A percentile compares a stretch with the other conserved stretches of the same genome.
Conservation (phyloP, 2,797 vertebrate genomes). For the Anabas testudineus region DNA sequence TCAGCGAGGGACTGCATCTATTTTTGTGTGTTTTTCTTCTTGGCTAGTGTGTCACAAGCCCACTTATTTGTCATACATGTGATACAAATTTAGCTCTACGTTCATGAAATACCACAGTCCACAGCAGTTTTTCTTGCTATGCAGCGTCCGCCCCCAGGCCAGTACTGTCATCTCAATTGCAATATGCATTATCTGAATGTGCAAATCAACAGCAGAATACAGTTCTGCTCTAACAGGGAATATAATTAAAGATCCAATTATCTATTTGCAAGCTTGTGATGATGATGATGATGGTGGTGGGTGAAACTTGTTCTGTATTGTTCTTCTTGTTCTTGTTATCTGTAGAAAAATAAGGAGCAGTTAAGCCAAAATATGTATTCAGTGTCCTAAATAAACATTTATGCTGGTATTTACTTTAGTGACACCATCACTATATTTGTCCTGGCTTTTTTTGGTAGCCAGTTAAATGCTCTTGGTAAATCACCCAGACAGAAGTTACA, state of each 20-base stretch:
- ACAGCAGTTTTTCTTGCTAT: background rate
- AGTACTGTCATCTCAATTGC: constrained; percentile 30
- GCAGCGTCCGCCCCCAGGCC: background rate
- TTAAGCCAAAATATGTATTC: background rate
- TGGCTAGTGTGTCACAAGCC: too few relatives aligned
- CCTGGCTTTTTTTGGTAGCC: constrained; percentile 17
- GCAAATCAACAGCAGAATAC: constrained; percentile 13
- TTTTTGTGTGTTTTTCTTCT: too few relatives aligned
- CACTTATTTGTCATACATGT: background rate
- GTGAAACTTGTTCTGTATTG: background rate
- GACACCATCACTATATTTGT: constrained; percentile 39
- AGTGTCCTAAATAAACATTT: constrained; percentile 6
- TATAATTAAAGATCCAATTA: constrained; percentile 30
- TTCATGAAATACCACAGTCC: constrained; percentile 8
- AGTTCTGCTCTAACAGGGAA: constrained; percentile 10
- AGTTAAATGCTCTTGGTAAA: constrained; percentile 42
- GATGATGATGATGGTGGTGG: rapidly evolving
- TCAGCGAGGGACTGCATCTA: too few relatives aligned
- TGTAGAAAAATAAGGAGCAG: background rate
- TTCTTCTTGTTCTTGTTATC: too few relatives aligned
- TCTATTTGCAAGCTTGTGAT: background rate
- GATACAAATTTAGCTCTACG: constrained; percentile 1
- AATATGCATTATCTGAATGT: constrained; percentile 45
- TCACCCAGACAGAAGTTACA: constrained; percentile 18
- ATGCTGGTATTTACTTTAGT: background rate